Evolutionary conservation across 2,797 vertebrate species (phyloP).

Genomic region (Rhynchotus rufescens): DNA sequence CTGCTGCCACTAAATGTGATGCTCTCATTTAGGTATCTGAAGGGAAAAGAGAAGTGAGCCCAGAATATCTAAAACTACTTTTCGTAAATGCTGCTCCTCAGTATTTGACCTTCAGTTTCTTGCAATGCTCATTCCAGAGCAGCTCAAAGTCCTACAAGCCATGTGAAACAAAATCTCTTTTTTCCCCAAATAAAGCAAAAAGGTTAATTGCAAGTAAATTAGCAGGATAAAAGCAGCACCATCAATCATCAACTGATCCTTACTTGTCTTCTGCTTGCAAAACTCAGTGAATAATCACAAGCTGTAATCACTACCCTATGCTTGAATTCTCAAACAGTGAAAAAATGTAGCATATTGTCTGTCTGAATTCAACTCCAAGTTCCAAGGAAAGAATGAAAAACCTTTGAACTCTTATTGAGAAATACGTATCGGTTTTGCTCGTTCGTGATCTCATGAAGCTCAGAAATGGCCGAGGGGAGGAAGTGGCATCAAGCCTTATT

Average conservation of each 20-base stretch:
- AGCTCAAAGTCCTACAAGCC: neutral
- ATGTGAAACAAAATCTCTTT: neutral
- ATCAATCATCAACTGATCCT: neutral
- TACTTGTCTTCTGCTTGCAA: neutral
- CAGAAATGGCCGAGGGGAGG: neutral
- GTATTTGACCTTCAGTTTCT: neutral
- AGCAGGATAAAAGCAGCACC: neutral
- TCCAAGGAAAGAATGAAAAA: neutral
- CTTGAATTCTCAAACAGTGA: neutral
- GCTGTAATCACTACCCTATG: neutral
- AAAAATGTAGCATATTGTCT: neutral
- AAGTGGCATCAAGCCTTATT: neutral
- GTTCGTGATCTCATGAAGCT: neutral
- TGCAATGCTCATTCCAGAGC: neutral
- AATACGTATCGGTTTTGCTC: neutral
- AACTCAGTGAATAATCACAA: neutral
- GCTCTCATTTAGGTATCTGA: neutral
- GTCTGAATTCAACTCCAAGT: neutral
- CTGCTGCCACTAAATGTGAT: neutral
- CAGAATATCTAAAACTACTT: neutral
- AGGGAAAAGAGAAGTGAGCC: conserved; percentile 32
- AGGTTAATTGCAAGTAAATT: neutral
- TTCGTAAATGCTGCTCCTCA: neutral
- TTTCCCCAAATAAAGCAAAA: neutral
- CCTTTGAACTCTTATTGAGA: neutral